Evolutionary conservation across 2,797 vertebrate species (phyloP), one percentile per base, ranked within the genome.

Genomic region (Propithecus perrieri): DNA sequence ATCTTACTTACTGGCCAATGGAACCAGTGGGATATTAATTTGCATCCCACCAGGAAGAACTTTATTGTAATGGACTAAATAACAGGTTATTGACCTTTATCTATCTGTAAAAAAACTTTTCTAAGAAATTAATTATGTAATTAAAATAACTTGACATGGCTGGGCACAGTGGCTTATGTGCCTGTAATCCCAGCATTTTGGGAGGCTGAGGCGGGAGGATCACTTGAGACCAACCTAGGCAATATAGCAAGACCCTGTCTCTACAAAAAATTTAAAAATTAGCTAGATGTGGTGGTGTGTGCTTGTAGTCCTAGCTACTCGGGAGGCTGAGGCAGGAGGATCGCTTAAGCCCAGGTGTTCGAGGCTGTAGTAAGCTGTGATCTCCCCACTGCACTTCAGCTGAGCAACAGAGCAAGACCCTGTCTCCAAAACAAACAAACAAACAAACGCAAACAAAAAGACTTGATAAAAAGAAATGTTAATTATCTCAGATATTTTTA

Each of bases 61-160:
- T 93, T 78, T 71, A 41, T 85, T 85, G 11, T 85, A 48, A 72
- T 76, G 72, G 33, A 93, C 41, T 78, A n/a, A 61, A 86, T 48
- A 94, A 33, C 33, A 86, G 28, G 14, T 71, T 85, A 20, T 81
- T 89, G 91, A 59, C 78, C 74, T 91, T 87, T 81, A 50, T 93
- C 71, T 91, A 38, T 80, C 48, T 81, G 3, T 92, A 65, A 95
- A 76, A 74, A 94, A 46, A 89, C 38, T 93, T 96, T 87, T 2
- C 48, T 8, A 79, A 28, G n/a, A 94, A 48, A 89, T 76, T 69
- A 94, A 69, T 83, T 91, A n/a, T 91, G 4, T 89, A 83, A 80
- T 79, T 92, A 91, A 97, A 95, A 79, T 76, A 88, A 96, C 8
- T 71, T 86, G 57, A 92, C 6, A 18, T 65, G 8, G 63, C 63